These are phyloP conservation scores for Coreius guichenoti DNA, from an alignment of 2,797 vertebrate genomes.

Conservation along the genomic window DNA sequence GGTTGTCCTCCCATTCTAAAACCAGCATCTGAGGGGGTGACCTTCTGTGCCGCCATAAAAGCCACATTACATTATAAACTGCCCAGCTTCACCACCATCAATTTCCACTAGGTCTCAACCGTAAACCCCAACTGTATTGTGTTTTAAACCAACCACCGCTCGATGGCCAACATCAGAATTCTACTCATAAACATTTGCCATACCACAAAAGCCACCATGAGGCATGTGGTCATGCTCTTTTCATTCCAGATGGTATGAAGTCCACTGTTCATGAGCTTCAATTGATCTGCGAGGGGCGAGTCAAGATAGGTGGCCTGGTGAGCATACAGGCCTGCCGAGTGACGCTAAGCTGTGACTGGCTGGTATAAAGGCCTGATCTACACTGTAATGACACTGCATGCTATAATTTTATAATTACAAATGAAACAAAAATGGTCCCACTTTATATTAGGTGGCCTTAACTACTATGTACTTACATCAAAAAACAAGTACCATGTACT, in stretches of 20 bases:
- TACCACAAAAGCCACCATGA: not conserved
- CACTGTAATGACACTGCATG: not conserved
- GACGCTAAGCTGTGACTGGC: not conserved
- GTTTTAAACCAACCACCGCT: conserved; percentile 63
- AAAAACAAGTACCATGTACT: too few relatives aligned
- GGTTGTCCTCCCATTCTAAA: conserved; percentile 66
- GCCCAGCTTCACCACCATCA: conserved; percentile 65
- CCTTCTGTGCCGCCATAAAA: conserved; percentile 73
- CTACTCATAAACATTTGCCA: conserved; percentile 51
- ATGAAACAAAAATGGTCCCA: not conserved
- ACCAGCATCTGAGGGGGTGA: conserved; percentile 65
- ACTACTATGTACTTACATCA: too few relatives aligned
- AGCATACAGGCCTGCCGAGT: not conserved
- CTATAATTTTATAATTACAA: not conserved
- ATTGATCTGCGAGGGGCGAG: not conserved
- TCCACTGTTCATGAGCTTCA: not conserved
- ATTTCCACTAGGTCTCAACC: conserved; percentile 70
- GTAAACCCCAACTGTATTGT: conserved; percentile 52
- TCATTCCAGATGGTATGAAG: not conserved
- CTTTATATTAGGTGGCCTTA: too few relatives aligned
- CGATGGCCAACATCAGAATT: conserved; percentile 44
- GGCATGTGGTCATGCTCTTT: not conserved
- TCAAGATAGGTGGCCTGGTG: not conserved
- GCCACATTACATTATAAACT: conserved; percentile 69
- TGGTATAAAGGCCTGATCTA: not conserved